These are phyloP conservation scores for Apamea sordens DNA, from an alignment of 2,888 invertebrate genomes.

Conservation along the genomic window DNA sequence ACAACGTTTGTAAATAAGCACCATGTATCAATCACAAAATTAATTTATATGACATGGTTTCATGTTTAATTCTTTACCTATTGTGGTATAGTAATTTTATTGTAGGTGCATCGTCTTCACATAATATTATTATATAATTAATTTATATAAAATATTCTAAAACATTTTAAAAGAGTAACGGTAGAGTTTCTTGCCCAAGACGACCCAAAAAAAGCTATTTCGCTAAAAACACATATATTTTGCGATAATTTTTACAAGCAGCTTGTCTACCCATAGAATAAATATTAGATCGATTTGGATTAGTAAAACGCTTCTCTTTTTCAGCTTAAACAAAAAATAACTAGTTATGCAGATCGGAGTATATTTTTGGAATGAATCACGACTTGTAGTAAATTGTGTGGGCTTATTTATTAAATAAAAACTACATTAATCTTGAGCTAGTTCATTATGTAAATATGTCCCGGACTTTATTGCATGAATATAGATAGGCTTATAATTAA, in stretches of 20 bases:
- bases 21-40: too few species aligned
- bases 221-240: not conserved
- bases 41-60: too few species aligned
- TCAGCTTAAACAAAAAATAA: constrained; percentile 19
- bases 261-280: not conserved
- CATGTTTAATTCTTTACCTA: too few species aligned
- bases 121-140: too few species aligned
- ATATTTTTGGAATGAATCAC: constrained; percentile 35
- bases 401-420: constrained; percentile 42
- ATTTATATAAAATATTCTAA: too few species aligned
- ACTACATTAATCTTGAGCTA: constrained; percentile 29
- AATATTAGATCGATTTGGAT: constrained; percentile 17
- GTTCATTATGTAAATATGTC: constrained; percentile 54
- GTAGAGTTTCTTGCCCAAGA: too few species aligned
- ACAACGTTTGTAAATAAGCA: too few species aligned
- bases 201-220: not conserved
- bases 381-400: constrained; percentile 3
- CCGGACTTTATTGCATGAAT: constrained; percentile 35
- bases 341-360: constrained; percentile 24
- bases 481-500: constrained; percentile 51
- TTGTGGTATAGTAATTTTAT: too few species aligned
- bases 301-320: constrained; percentile 7
- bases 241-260: not conserved
- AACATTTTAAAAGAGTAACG: too few species aligned
- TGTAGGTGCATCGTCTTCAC: too few species aligned